Percentiles rank a stretch among this genome's conserved stretches.
Evolutionary conservation across 2,888 invertebrate genomes (phyloP).

Genomic region (Acronicta aceris): DNA sequence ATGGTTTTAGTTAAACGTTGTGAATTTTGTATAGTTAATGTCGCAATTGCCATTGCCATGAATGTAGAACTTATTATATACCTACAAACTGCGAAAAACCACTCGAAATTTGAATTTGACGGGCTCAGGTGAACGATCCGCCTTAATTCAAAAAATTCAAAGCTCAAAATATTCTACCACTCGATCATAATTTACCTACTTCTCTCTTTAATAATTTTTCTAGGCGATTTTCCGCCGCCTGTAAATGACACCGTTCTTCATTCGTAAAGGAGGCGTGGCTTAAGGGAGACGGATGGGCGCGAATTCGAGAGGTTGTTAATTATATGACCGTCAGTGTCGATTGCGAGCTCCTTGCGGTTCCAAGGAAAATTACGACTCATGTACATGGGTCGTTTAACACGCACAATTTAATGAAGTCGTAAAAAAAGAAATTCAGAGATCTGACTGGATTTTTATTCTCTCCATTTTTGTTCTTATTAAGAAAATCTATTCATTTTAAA

Average conservation of each 20-base stretch:
- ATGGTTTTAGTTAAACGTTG: too few species aligned
- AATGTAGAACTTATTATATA: too few species aligned
- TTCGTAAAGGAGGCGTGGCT: constrained; percentile 64
- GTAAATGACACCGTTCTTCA: constrained; percentile 60
- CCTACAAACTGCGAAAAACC: too few species aligned
- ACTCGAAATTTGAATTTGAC: too few species aligned
- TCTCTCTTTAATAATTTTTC: constrained; percentile 32
- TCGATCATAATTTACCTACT: constrained; percentile 23
- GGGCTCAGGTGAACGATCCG: too few species aligned
- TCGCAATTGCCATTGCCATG: too few species aligned
- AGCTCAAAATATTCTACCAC: constrained; percentile 6
- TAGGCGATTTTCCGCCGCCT: constrained; percentile 42
- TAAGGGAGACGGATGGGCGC: constrained; percentile 72
- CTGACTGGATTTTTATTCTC: constrained; percentile 56
- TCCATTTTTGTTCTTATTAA: constrained; percentile 31
- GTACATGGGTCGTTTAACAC: constrained; percentile 73
- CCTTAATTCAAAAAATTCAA: constrained; percentile 6
- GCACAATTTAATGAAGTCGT: constrained; percentile 73
- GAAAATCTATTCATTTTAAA: constrained; percentile 30
- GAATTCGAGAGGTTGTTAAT: constrained; percentile 85
- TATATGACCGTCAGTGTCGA: constrained; percentile 76
- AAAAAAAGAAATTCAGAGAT: constrained; percentile 68
- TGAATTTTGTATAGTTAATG: too few species aligned
- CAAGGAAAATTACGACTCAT: constrained; percentile 72
- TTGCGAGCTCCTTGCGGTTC: constrained; percentile 69